A percentile compares a stretch with the other conserved stretches of the same genome.
These are phyloP conservation scores for Amblyraja radiata DNA, from an alignment of 2,797 vertebrate species.

Conservation along the genomic window DNA sequence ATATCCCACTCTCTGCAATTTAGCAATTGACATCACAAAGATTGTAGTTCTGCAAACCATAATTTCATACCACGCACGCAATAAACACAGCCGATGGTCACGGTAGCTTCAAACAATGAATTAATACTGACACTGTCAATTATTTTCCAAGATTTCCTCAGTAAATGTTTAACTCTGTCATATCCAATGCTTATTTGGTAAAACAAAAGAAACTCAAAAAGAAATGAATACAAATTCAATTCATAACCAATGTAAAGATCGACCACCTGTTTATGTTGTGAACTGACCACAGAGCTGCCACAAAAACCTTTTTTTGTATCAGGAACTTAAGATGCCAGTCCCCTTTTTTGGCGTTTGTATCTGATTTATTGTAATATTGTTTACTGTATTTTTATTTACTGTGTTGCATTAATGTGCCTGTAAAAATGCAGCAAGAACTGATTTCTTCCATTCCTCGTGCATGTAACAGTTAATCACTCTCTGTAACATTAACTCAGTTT, in stretches of 20 bases:
- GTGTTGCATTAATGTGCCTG: too few relatives aligned
- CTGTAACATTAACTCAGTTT: too few relatives aligned
- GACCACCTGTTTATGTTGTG: background rate
- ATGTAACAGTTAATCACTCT: too few relatives aligned
- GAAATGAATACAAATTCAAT: too few relatives aligned
- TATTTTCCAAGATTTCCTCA: conserved; percentile 48
- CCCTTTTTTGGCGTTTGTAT: too few relatives aligned
- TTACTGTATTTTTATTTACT: too few relatives aligned
- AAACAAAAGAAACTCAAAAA: background rate
- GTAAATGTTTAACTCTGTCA: conserved; percentile 43
- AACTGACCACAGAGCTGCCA: background rate
- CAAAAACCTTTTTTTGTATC: too few relatives aligned
- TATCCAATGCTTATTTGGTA: conserved; percentile 15
- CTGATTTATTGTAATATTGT: too few relatives aligned
- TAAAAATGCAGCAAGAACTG: too few relatives aligned
- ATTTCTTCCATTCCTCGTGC: too few relatives aligned
- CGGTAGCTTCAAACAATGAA: conserved; percentile 49
- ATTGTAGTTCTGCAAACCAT: conserved; percentile 41
- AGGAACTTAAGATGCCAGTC: too few relatives aligned
- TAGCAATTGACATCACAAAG: conserved; percentile 40
- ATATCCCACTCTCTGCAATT: conserved; percentile 37
- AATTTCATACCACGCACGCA: conserved; percentile 40
- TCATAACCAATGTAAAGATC: background rate
- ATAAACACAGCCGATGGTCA: conserved; percentile 51
- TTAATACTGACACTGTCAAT: conserved; percentile 54